Base-by-base conservation (phyloP, 2,888 invertebrate genomes). In the Melanargia galathea region DNA sequence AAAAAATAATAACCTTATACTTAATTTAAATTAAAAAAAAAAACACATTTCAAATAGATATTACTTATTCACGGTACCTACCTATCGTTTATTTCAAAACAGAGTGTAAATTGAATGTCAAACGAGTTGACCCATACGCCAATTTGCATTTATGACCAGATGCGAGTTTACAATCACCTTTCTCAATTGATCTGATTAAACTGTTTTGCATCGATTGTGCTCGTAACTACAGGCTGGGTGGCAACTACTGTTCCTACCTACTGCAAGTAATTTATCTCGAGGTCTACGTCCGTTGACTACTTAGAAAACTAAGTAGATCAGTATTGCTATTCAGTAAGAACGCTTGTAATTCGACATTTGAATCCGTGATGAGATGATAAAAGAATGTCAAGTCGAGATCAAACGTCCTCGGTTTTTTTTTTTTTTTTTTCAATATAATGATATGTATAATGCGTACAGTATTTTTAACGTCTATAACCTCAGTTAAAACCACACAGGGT, bases 41-140 rank as follows among this genome's bases (percentile, higher is more conserved):
- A 43, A 18, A 43, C 5, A 43, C 16, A 16, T 43, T 43, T 6
- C 18, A 16, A 38, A 43, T n/a, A n/a, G n/a, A n/a, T n/a, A n/a
- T n/a, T n/a, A n/a, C n/a, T n/a, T n/a, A 43, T 18, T 43, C 40
- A 18, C 6, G 16, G 40, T 16, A 7, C 7, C 13, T 18, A 10
- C 24, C 13, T 8, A 26, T 10, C 49, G 26, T 30, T 16, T 24
- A 16, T 16, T 26, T 8, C 2, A 64, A 64, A 68, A 56, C 38
- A 49, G 38, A 60, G 71, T 70, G 71, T 67, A 68, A 73, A 72
- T 73, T 65, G 68, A 70, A 74, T 68, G 74, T 74, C 74, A 74
- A 65, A 66, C 65, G 67, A 67, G 22, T 71, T 71, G 73, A 73
- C 71, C 68, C 43, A n/a, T 26, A 51, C 67, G 68, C 69, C 69